Evolutionary conservation across 2,113 vertebrate genomes (phyloP).

Genomic region (Semnornis frantzii): DNA sequence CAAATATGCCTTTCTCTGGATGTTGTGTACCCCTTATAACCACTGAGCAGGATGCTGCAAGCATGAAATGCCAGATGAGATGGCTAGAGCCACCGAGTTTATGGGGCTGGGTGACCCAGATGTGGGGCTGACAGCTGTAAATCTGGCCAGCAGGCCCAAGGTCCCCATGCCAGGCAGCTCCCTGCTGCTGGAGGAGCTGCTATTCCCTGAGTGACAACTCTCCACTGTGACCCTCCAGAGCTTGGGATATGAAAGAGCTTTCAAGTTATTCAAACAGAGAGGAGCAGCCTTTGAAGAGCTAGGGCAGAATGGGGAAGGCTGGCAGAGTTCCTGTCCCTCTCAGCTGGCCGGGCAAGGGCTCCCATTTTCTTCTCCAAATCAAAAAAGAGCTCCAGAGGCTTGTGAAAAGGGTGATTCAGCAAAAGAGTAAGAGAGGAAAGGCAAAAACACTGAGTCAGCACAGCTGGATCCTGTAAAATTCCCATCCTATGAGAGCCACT

Average conservation of each 20-base stretch:
- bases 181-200: not conserved
- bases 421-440: not conserved
- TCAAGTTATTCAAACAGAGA: not conserved
- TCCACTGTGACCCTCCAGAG: not conserved
- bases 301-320: not conserved
- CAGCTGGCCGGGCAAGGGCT: not conserved
- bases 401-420: conserved; percentile 33
- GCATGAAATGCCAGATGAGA: not conserved
- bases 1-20: not conserved
- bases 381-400: conserved; percentile 11
- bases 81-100: not conserved
- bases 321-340: not conserved
- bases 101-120: not conserved
- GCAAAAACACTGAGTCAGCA: not conserved
- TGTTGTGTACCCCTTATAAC: not conserved
- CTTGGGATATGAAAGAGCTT: not conserved
- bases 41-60: not conserved
- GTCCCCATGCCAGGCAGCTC: not conserved
- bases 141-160: not conserved
- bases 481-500: not conserved
- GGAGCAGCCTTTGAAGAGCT: not conserved
- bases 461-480: not conserved
- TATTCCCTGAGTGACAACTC: not conserved
- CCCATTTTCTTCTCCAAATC: not conserved
- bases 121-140: not conserved